Base-by-base conservation (phyloP, 2,113 vertebrate genomes). In the Dendrocopos noguchii region DNA sequence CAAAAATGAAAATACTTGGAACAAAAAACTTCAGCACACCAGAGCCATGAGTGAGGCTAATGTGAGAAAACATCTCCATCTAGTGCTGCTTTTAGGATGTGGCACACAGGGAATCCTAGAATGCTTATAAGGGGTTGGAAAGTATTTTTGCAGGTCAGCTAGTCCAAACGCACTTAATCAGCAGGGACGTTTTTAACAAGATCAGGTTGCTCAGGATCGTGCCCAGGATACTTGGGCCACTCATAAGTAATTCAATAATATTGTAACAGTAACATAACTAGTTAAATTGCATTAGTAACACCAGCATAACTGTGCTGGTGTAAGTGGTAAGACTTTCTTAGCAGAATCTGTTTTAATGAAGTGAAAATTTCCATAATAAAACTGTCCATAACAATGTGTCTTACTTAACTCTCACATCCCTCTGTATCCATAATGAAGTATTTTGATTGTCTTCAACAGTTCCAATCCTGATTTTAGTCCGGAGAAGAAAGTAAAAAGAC, bases 51-150 rank as follows among this genome's bases (percentile, higher is more conserved):
- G 10, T 1, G 50, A 65, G 44, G 15, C 6, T 6, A 94, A 22
- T 6, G 9, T 52, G 84, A 60, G 70, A 73, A 87, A 52, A 94
- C 59, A 87, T 70, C 94, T 29, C 96, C 96, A 96, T 87, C 95
- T 96, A 96, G 88, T 60, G 96, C 93, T 6, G 27, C 1, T 56
- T 44, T 29, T 15, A 5, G 24, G 28, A 7, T 66, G 31, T 2
- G 17, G 9, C 71, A 5, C 17, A 2, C 3, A 0, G 22, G 25
- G 50, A 24, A 12, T 13, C 22, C 12, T 24, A 24, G 12, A 52
- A 52, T 22, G 50, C 50, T 52, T 52, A 39, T 39, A 39, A 39
- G 24, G 22, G 50, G 50, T 52, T 52, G 50, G 50, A 52, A 52
- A 52, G 50, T 24, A 24, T 22, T 24, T 52, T 52, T 52, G 12